Conservation (phyloP, 2,797 vertebrate genomes). For the Hozukius guyotensis region DNA sequence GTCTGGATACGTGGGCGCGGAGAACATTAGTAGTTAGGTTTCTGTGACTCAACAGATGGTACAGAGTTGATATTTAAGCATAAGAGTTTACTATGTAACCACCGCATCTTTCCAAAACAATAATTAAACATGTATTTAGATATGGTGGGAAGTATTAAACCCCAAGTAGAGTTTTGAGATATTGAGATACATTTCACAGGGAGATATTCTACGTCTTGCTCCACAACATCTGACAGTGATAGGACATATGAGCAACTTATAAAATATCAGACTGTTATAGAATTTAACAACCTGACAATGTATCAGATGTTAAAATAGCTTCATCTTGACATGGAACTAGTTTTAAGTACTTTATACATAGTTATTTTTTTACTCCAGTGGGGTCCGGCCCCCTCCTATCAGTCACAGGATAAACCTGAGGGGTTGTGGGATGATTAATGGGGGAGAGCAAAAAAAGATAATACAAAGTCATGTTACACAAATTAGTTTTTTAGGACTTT, state of each 20-base stretch:
- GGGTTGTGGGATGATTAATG: too few relatives aligned
- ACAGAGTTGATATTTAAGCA: constrained; percentile 32
- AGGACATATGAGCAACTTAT: neutral
- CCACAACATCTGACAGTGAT: neutral
- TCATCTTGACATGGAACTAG: neutral
- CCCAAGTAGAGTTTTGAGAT: neutral
- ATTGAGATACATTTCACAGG: neutral
- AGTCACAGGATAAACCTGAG: too few relatives aligned
- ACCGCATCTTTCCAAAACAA: constrained; percentile 40
- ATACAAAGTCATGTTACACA: too few relatives aligned
- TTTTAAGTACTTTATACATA: neutral
- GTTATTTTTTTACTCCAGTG: neutral
- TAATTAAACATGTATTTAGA: constrained; percentile 8
- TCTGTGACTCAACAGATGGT: constrained; percentile 69
- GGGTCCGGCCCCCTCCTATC: neutral
- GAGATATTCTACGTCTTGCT: neutral
- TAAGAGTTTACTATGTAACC: constrained; percentile 39
- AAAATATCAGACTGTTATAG: neutral
- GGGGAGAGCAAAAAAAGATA: too few relatives aligned
- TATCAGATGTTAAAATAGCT: neutral
- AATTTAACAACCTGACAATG: neutral
- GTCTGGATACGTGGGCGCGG: constrained; percentile 56
- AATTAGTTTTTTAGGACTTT: too few relatives aligned
- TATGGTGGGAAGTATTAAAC: neutral
- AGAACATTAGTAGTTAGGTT: constrained; percentile 72